phyloP scores from a whole-genome alignment of 2,113 vertebrate genomes.

The Cettia cetti region DNA sequence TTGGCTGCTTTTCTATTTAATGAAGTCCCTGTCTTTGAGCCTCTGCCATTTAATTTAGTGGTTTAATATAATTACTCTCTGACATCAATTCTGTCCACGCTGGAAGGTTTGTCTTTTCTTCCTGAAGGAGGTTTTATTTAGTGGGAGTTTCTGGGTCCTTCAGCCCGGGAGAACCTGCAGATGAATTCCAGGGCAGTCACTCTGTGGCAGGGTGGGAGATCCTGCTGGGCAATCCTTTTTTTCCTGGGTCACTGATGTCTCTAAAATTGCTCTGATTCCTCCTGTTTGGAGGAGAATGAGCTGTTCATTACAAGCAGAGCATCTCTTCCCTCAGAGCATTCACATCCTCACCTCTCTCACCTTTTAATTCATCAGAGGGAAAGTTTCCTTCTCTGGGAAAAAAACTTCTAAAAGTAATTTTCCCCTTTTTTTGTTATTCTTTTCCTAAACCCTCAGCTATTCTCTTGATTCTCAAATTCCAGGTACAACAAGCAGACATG shows the following conservation, averaged over 20 bases:
- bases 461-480: background rate
- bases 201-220: background rate
- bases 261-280: background rate
- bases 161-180: background rate
- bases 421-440: background rate
- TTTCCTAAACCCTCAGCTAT: background rate
- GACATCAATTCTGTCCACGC: slow-evolving; percentile 35
- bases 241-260: background rate
- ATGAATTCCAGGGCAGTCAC: background rate
- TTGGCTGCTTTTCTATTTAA: background rate
- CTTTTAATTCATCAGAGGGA: background rate
- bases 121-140: background rate
- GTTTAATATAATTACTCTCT: slow-evolving; percentile 46
- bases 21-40: slow-evolving; percentile 36
- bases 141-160: background rate
- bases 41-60: slow-evolving; percentile 47
- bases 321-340: background rate
- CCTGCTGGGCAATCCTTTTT: background rate
- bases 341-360: background rate
- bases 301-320: background rate
- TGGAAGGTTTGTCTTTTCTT: background rate
- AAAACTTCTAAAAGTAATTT: background rate
- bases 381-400: background rate
- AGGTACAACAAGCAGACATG: fast-evolving
- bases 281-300: background rate